Conservation (phyloP, 2,113 vertebrate species). For the Bujurquina vittata region DNA sequence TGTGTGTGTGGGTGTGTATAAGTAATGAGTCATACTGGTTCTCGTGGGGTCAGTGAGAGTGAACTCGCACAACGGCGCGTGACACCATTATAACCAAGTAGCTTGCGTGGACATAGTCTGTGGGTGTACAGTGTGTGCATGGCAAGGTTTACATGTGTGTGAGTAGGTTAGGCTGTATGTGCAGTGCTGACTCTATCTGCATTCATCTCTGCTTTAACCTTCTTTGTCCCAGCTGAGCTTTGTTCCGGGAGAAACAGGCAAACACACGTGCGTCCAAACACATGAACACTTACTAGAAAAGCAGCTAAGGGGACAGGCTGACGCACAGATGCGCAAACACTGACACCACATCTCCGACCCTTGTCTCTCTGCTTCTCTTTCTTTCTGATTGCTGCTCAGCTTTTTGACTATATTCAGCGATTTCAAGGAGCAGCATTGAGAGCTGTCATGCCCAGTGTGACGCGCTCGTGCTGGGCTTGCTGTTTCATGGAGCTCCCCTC, state of each 20-base stretch:
- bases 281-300: neutral
- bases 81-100: constrained; percentile 26
- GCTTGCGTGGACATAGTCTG: neutral
- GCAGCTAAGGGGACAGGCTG: constrained; percentile 12
- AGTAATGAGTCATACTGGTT: constrained; percentile 58
- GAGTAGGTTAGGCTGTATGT: constrained; percentile 20
- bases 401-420: constrained; percentile 56
- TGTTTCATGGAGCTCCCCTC: constrained; percentile 65
- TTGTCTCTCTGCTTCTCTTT: constrained; percentile 16
- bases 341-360: constrained; percentile 35
- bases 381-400: constrained; percentile 26
- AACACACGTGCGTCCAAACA: neutral
- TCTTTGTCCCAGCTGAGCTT: constrained; percentile 29
- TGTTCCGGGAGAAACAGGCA: constrained; percentile 10
- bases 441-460: constrained; percentile 58
- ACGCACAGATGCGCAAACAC: constrained; percentile 32
- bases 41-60: constrained; percentile 49
- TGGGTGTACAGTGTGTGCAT: neutral
- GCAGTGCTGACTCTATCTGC: constrained; percentile 44
- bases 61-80: constrained; percentile 19
- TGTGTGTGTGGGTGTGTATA: constrained; percentile 31
- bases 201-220: constrained; percentile 32
- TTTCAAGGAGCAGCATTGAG: constrained; percentile 39
- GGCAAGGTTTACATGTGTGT: neutral
- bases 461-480: constrained; percentile 62